Evolutionary conservation across 2,797 vertebrate genomes (phyloP).

Genomic region (Halcyon leucocephala): DNA sequence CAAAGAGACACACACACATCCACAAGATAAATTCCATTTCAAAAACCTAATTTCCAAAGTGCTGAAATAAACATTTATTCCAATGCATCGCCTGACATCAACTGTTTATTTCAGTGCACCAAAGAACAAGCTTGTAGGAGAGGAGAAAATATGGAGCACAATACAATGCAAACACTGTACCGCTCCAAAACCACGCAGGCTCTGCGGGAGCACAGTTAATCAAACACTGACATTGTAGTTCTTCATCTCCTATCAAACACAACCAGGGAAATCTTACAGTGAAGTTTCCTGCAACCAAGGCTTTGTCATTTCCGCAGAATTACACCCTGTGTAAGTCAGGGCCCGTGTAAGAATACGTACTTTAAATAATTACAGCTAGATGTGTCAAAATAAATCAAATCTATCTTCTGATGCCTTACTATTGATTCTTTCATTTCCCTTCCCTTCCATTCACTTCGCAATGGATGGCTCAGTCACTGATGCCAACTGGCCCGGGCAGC

Average conservation of each 20-base stretch:
- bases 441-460: not conserved
- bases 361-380: not conserved
- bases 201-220: not conserved
- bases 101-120: not conserved
- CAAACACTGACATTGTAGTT: not conserved
- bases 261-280: not conserved
- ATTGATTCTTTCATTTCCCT: not conserved
- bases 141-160: not conserved
- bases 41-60: conserved; percentile 55
- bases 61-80: conserved; percentile 45
- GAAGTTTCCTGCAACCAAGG: not conserved
- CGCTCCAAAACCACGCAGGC: not conserved
- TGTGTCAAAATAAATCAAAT: not conserved
- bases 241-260: not conserved
- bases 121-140: not conserved
- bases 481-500: not conserved
- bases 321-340: not conserved
- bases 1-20: not conserved
- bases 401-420: not conserved
- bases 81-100: not conserved
- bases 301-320: not conserved
- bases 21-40: conserved; percentile 45
- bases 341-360: accelerated
- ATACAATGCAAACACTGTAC: not conserved
- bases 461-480: not conserved